Conservation (phyloP, 2,113 vertebrate genomes). For the Xenopus borealis region DNA sequence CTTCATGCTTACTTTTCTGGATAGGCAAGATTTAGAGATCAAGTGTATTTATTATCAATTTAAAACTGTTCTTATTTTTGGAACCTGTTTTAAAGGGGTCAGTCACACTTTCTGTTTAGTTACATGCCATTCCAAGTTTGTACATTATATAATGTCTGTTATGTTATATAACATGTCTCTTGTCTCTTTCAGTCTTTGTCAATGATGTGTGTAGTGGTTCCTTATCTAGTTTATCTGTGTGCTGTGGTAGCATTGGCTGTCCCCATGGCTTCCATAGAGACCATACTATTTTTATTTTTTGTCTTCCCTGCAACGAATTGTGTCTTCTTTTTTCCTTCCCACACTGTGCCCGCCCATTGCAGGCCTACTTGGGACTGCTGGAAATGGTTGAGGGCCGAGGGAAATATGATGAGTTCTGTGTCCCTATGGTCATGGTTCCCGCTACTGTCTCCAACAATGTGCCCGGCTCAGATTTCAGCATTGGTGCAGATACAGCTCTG, state of each 20-base stretch:
- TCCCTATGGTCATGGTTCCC: conserved; percentile 96
- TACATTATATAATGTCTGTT: too few relatives aligned
- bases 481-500: conserved; percentile 94
- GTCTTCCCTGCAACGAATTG: conserved; percentile 27
- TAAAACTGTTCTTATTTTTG: too few relatives aligned
- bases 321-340: conserved; percentile 26
- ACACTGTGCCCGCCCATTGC: conserved; percentile 58
- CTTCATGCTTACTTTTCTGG: too few relatives aligned
- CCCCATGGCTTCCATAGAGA: conserved; percentile 61
- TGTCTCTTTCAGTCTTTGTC: neutral
- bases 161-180: too few relatives aligned
- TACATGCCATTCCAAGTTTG: too few relatives aligned
- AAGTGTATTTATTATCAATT: too few relatives aligned
- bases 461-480: conserved; percentile 95
- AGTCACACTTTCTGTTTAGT: too few relatives aligned
- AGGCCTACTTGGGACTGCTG: conserved; percentile 93
- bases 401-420: conserved; percentile 78
- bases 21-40: too few relatives aligned
- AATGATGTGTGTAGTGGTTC: conserved; percentile 48
- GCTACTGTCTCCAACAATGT: conserved; percentile 98
- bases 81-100: too few relatives aligned
- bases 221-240: conserved; percentile 66
- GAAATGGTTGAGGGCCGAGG: conserved; percentile 83
- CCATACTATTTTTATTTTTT: neutral
- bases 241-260: conserved; percentile 73